phyloP scores from a whole-genome alignment of 2,797 vertebrate species.

The Saxicola maurus region DNA sequence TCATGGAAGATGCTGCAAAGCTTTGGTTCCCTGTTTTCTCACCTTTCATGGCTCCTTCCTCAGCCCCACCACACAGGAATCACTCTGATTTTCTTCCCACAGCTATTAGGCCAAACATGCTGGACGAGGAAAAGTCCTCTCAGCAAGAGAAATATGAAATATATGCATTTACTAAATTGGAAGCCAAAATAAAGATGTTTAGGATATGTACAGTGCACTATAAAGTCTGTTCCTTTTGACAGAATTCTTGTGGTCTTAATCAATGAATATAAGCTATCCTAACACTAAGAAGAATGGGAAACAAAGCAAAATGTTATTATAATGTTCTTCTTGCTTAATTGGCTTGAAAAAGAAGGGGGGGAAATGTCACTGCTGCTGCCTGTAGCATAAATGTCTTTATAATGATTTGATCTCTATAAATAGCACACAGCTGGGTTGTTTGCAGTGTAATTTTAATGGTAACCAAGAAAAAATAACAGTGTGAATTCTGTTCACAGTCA shows the following conservation, averaged over 20 bases:
- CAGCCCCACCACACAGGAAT: background rate
- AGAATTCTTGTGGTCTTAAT: background rate
- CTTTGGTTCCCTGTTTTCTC: background rate
- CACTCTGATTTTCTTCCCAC: background rate
- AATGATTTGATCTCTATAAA: slow-evolving; percentile 27
- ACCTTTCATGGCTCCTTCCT: background rate
- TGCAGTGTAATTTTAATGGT: slow-evolving; percentile 6
- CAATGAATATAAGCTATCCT: background rate
- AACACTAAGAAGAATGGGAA: background rate
- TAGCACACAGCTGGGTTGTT: slow-evolving; percentile 27
- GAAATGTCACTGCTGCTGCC: background rate
- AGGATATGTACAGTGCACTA: background rate
- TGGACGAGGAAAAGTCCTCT: background rate
- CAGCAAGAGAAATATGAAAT: background rate
- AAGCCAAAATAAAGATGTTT: background rate
- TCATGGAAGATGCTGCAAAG: background rate
- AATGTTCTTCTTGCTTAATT: slow-evolving; percentile 7
- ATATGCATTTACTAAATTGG: background rate
- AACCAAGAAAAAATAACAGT: slow-evolving; percentile 14
- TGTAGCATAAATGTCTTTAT: background rate
- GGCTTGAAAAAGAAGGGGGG: background rate
- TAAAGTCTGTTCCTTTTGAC: background rate
- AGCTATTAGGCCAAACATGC: background rate
- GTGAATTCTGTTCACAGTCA: background rate
- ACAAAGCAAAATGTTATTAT: background rate